phyloP scores from a whole-genome alignment of 1,140 invertebrate genomes.

The Atta cephalotes region DNA sequence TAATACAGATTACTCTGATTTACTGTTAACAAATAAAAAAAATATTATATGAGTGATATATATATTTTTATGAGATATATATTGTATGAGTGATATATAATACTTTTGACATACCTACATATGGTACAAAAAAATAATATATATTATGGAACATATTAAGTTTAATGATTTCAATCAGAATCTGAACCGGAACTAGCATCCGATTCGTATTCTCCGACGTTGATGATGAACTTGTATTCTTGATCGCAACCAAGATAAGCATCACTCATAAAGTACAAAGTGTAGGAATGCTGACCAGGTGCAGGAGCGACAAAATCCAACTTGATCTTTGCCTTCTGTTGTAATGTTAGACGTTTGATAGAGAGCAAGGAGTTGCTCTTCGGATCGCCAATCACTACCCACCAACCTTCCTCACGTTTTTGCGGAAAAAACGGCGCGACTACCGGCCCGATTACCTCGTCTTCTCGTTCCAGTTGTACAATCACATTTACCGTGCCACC shows the following conservation, averaged over 20 bases:
- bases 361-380: constrained; percentile 97
- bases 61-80: no score
- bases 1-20: neutral
- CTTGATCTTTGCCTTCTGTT: constrained; percentile 97
- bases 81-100: neutral
- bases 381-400: constrained; percentile 99
- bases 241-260: constrained; percentile 99
- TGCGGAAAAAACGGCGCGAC: constrained; percentile 99
- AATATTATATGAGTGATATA: neutral
- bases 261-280: constrained; percentile 99
- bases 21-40: neutral
- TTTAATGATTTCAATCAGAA: constrained; percentile 78
- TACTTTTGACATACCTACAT: neutral
- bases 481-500: constrained; percentile 94
- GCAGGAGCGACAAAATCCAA: constrained; percentile 97
- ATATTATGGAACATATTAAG: neutral
- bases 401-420: constrained; percentile 99
- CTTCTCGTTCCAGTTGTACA: constrained; percentile 98
- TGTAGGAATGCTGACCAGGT: constrained; percentile 95
- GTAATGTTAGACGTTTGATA: constrained; percentile 97
- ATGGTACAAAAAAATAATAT: neutral
- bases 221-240: constrained; percentile 95
- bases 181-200: constrained; percentile 87
- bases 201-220: constrained; percentile 91
- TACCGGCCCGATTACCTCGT: constrained; percentile 98